Evolutionary conservation across 2,797 vertebrate species (phyloP).

Genomic region (Trachops cirrhosus): DNA sequence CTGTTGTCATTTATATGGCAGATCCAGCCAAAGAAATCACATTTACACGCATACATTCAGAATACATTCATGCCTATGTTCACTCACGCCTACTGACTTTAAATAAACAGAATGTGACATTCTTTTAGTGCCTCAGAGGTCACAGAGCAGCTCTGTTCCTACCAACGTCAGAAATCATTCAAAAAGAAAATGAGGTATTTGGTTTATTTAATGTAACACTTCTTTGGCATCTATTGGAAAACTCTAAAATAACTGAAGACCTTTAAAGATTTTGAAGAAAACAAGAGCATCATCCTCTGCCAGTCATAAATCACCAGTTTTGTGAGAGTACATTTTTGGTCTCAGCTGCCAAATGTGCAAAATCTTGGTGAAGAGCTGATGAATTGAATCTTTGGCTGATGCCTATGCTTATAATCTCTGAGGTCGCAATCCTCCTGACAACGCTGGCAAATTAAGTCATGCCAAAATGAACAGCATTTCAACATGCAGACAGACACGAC

Average conservation of each 20-base stretch:
- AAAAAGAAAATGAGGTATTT: not conserved
- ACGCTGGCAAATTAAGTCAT: not conserved
- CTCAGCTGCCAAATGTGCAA: not conserved
- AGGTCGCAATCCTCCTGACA: not conserved
- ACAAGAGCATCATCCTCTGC: not conserved
- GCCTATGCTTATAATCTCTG: not conserved
- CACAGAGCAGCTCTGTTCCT: not conserved
- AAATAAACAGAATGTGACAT: not conserved
- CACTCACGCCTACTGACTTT: not conserved
- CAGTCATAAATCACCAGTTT: not conserved
- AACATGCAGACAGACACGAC: not conserved
- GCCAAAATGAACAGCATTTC: not conserved
- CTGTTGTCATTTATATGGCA: not conserved
- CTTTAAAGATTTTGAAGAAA: not conserved
- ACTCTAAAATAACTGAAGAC: not conserved
- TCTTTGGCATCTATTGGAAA: not conserved
- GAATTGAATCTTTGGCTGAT: not conserved
- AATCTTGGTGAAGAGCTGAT: not conserved
- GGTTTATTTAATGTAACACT: not conserved
- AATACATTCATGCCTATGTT: not conserved
- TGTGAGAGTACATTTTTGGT: not conserved
- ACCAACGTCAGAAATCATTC: not conserved
- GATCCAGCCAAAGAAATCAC: not conserved
- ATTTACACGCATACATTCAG: accelerated
- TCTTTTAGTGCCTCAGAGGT: not conserved